These are phyloP conservation scores for Epizoanthus scotinus DNA, from an alignment of 92 coral and sea anemone genomes.

Conservation along the genomic window DNA sequence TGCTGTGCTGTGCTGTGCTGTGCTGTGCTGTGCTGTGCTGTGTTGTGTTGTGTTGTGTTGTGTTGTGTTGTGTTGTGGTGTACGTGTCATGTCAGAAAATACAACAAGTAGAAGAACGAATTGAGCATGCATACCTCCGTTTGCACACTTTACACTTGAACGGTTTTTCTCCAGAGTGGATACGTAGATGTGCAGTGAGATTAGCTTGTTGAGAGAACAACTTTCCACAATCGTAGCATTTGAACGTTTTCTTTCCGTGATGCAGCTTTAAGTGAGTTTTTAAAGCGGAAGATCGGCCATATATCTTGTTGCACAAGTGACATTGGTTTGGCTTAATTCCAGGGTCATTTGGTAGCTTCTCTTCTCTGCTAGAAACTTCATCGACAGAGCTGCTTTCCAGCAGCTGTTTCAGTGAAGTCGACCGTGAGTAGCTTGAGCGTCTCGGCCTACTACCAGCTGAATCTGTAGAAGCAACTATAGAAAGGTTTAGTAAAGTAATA, in stretches of 20 bases:
- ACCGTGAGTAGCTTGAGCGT: not conserved
- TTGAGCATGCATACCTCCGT: not conserved
- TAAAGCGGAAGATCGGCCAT: constrained; percentile 22
- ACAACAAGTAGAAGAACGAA: too few relatives aligned
- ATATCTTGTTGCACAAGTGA: constrained; percentile 9
- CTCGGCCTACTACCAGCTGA: too few relatives aligned
- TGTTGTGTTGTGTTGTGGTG: too few relatives aligned
- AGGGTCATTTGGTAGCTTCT: not conserved
- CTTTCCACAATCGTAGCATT: constrained; percentile 33
- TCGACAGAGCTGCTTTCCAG: not conserved
- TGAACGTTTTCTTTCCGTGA: constrained; percentile 6
- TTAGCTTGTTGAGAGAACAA: constrained; percentile 29
- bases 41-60: too few relatives aligned
- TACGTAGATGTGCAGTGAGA: constrained; percentile 23
- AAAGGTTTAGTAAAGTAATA: too few relatives aligned
- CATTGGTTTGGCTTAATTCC: not conserved
- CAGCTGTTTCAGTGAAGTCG: not conserved
- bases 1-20: too few relatives aligned
- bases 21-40: too few relatives aligned
- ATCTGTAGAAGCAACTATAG: too few relatives aligned
- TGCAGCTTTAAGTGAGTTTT: constrained; percentile 26
- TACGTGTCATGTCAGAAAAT: too few relatives aligned
- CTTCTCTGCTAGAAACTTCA: not conserved
- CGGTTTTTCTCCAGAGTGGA: constrained; percentile 30
- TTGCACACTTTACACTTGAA: constrained; percentile 30